These are phyloP conservation scores for Melipona beecheii DNA, from an alignment of 2,888 invertebrate genomes.

Conservation along the genomic window DNA sequence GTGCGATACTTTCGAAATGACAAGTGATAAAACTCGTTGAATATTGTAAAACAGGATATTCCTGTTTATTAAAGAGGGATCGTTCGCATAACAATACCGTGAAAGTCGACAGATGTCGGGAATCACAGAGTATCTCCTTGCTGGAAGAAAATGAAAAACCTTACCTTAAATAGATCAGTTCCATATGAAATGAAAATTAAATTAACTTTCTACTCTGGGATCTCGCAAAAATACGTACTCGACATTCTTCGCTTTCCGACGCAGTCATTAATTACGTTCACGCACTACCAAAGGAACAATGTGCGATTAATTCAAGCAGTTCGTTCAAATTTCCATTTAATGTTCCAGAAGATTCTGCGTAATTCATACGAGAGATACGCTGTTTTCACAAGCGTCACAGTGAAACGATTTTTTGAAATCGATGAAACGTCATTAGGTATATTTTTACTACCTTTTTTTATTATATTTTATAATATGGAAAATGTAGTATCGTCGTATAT, in stretches of 20 bases:
- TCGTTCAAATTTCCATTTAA: neutral
- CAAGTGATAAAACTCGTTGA: neutral
- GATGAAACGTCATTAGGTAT: too few species aligned
- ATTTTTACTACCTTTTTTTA: too few species aligned
- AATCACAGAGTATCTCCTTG: neutral
- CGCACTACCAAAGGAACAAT: neutral
- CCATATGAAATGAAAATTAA: slow-evolving; percentile 3
- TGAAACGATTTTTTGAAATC: too few species aligned
- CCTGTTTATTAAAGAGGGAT: neutral
- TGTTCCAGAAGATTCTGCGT: too few species aligned
- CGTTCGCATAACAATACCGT: neutral
- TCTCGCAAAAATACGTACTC: neutral
- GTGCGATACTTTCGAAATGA: neutral
- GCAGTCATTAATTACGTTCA: neutral
- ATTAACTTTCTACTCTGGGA: slow-evolving; percentile 31
- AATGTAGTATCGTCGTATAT: neutral
- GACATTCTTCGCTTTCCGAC: neutral
- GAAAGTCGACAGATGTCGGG: slow-evolving; percentile 18
- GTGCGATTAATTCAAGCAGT: neutral
- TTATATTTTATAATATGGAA: neutral
- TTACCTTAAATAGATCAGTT: slow-evolving; percentile 2
- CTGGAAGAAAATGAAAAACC: neutral
- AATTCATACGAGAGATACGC: neutral
- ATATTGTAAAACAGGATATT: neutral
- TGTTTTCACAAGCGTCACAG: neutral